Percentiles rank a stretch among this genome's conserved stretches.
These are phyloP conservation scores for Chymomyza costata DNA, from an alignment of 1,140 invertebrate species.

Conservation along the genomic window DNA sequence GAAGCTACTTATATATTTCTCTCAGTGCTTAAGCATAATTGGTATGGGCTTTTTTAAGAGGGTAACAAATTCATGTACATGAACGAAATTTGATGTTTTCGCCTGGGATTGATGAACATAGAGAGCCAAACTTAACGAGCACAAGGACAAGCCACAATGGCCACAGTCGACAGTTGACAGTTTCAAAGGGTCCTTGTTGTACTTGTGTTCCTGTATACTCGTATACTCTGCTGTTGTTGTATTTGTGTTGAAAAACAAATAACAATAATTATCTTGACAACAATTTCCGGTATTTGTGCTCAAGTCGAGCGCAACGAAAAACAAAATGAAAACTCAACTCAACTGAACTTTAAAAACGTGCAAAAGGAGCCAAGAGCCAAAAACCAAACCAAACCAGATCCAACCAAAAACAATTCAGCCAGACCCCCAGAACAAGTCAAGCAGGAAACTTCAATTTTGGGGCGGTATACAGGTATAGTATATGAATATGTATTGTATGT, in stretches of 20 bases:
- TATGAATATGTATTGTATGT: constrained; percentile 49
- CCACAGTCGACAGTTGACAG: constrained; percentile 6
- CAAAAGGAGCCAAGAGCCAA: constrained; percentile 33
- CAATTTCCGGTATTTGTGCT: constrained; percentile 75
- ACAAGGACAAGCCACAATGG: constrained; percentile 29
- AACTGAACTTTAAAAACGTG: constrained; percentile 56
- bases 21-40: too few relatives aligned
- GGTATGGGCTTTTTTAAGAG: too few relatives aligned
- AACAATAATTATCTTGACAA: constrained; percentile 75
- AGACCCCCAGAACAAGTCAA: background rate
- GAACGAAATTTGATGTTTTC: constrained; percentile 56
- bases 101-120: constrained; percentile 64
- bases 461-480: constrained; percentile 30
- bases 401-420: background rate
- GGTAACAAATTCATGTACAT: too few relatives aligned
- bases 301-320: constrained; percentile 68
- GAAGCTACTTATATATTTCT: too few relatives aligned
- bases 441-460: constrained; percentile 1
- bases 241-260: constrained; percentile 66
- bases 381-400: background rate
- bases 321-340: constrained; percentile 67
- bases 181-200: constrained; percentile 17
- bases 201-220: too few relatives aligned
- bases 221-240: constrained; percentile 42
- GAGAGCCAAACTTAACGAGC: too few relatives aligned